These are phyloP conservation scores for Serilophus lunatus DNA, from an alignment of 2,113 vertebrate species.

Conservation along the genomic window DNA sequence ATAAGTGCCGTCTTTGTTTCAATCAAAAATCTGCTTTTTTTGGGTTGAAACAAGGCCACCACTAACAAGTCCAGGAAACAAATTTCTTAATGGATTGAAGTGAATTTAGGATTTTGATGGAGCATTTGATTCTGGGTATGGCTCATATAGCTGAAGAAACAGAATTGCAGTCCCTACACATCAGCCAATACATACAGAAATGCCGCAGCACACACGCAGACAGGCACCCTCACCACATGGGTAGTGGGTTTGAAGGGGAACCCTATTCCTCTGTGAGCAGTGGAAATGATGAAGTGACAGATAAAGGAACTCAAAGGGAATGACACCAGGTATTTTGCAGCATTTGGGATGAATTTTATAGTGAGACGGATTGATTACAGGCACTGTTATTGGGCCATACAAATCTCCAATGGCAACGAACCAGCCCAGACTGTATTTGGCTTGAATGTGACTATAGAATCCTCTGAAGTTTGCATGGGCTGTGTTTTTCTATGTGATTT, in stretches of 20 bases:
- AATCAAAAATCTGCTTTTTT: constrained; percentile 39
- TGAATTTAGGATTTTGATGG: constrained; percentile 33
- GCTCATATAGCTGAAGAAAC: constrained; percentile 48
- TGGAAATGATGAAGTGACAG: constrained; percentile 40
- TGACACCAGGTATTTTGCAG: constrained; percentile 4
- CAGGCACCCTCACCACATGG: background rate
- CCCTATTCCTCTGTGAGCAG: background rate
- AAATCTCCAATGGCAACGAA: background rate
- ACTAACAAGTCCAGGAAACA: constrained; percentile 58
- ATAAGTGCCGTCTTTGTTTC: constrained; percentile 52
- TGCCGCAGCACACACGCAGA: background rate
- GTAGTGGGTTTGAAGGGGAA: constrained; percentile 7
- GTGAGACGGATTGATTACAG: constrained; percentile 28
- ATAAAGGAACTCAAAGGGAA: constrained; percentile 28
- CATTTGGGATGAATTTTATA: constrained; percentile 33
- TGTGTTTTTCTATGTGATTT: background rate
- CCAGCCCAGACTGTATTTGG: background rate
- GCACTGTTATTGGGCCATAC: background rate
- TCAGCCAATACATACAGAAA: constrained; percentile 20
- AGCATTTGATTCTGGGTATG: constrained; percentile 34
- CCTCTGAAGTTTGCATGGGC: background rate
- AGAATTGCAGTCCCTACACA: constrained; percentile 7
- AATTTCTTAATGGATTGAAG: constrained; percentile 44
- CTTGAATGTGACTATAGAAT: background rate
- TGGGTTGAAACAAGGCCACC: constrained; percentile 66